phyloP scores from a whole-genome alignment of 2,113 vertebrate genomes.

The Oxygymnocypris stewartii region DNA sequence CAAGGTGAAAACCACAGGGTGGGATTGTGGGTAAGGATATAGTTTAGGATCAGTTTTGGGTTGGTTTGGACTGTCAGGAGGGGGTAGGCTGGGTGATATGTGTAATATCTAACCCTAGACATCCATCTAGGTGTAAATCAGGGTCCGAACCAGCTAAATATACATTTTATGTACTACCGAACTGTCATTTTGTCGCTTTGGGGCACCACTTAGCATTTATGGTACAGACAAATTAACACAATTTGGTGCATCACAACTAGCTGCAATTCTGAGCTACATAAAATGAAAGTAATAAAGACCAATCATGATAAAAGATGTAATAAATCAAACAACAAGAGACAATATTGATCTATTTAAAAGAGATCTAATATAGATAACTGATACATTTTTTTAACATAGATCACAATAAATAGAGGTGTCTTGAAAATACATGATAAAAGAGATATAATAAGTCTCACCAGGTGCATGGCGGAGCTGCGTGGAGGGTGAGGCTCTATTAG shows the following conservation, averaged over 20 bases:
- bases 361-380: background rate
- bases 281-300: background rate
- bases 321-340: background rate
- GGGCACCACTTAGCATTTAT: background rate
- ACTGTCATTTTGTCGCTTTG: background rate
- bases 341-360: background rate
- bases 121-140: background rate
- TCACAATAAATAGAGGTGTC: conserved; percentile 50
- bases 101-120: conserved; percentile 23
- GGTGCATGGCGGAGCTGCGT: conserved; percentile 98
- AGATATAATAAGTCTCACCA: conserved; percentile 82
- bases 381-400: too few relatives aligned
- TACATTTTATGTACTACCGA: background rate
- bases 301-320: background rate
- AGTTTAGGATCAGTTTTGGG: conserved; percentile 14
- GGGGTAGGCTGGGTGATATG: conserved; percentile 53
- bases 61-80: conserved; percentile 50
- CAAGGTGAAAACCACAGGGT: conserved; percentile 69
- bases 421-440: background rate
- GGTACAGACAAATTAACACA: background rate
- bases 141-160: background rate
- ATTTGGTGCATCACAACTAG: background rate
- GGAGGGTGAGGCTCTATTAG: conserved; percentile 98
- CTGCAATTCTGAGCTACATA: conserved; percentile 2
- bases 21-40: background rate